Base-by-base conservation (phyloP, 2,888 invertebrate genomes). In the Timema cristinae region DNA sequence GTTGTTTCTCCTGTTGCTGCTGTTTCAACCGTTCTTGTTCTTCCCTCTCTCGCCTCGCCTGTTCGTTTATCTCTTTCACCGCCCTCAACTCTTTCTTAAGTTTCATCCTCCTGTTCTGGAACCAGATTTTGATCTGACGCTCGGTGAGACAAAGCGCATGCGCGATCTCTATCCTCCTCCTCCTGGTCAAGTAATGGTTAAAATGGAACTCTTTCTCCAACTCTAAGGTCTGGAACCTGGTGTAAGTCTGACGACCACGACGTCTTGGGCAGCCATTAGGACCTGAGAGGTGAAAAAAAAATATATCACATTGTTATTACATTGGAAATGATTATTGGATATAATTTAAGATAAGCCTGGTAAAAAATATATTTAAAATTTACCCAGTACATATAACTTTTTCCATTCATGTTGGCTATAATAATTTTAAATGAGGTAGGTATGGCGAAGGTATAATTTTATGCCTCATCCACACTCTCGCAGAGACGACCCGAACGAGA, bases 201-300 rank as follows among this genome's bases (percentile, higher is more conserved):
- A 96, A 97, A 82, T 97, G 95, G 86, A 98, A 98, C 87, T 98
- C 98, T 85, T 97, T 97, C 84, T 98, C 98, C 84, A 98, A 88
- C 83, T 98, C 97, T 85, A 97, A 86, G 48, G 98, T 98, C 85
- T 98, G 98, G 89, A 97, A 97, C 80, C 97, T 92, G 77, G 97
- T 98, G 88, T 98, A 98, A 16, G 98, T 98, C 86, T 98, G 97
- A 78, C 98, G 88, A 75, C 97, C 97, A 80, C 97, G 89, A 82
- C 96, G 91, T 81, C 96, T 88, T 76, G 96, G 95, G 83, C 95
- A 96, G 75, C 95, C 95, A 82, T 97, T 97, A 72, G 97, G 97
- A 84, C 97, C 97, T 95, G 91, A 78, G 76, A 69, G 61, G 63
- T 47, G 6, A 61, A 47, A 61, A 61, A 61, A 59, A 69, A 50